A percentile compares a stretch with the other conserved stretches of the same genome.
Evolutionary conservation across 2,113 vertebrate genomes (phyloP).

Genomic region (Ariopsis seemanni): DNA sequence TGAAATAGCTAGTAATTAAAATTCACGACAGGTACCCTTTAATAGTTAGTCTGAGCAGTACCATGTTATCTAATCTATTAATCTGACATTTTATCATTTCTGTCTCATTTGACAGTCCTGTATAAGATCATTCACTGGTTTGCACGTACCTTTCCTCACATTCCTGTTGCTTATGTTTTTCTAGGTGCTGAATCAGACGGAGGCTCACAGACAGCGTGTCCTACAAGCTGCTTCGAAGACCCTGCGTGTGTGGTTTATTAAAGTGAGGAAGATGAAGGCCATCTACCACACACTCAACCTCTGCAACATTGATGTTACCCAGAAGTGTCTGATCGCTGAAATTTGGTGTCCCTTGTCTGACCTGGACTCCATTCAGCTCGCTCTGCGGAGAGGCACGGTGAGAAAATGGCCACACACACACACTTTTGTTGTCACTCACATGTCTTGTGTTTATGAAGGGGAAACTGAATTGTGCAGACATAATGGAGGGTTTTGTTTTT

Average conservation of each 20-base stretch:
- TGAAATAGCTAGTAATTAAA: too few species aligned
- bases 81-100: background rate
- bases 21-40: too few species aligned
- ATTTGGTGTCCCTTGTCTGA: constrained; percentile 97
- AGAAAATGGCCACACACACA: constrained; percentile 61
- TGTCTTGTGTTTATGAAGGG: background rate
- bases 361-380: constrained; percentile 97
- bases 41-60: background rate
- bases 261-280: constrained; percentile 98
- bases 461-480: background rate
- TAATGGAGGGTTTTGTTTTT: background rate
- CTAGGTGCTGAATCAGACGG: constrained; percentile 96
- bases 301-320: constrained; percentile 97
- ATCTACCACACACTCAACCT: constrained; percentile 98
- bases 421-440: background rate
- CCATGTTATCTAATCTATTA: background rate
- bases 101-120: background rate
- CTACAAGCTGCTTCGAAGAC: constrained; percentile 94
- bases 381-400: constrained; percentile 94
- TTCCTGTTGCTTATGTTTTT: background rate
- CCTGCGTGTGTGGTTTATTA: constrained; percentile 97
- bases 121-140: background rate
- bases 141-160: background rate
- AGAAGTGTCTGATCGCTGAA: constrained; percentile 98
- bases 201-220: constrained; percentile 95